Percentiles rank a stretch among this genome's conserved stretches.
phyloP scores from a whole-genome alignment of 35 echinoderm and acorn worm species.

The Eucidaris tribuloides region DNA sequence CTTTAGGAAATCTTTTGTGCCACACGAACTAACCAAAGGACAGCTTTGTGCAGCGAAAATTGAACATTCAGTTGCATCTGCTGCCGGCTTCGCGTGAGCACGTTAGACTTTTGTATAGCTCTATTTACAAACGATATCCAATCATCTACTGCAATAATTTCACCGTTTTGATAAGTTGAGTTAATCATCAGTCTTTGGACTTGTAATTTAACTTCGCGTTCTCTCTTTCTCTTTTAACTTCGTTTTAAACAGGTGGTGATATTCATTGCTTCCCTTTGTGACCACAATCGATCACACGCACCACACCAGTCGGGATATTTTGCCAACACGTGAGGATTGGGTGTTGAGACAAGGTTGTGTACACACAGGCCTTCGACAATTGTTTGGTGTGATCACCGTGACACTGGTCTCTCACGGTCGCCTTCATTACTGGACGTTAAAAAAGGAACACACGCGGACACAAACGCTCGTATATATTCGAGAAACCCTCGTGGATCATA shows the following conservation, averaged over 20 bases:
- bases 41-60: background rate
- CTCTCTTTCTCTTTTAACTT: background rate
- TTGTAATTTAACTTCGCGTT: background rate
- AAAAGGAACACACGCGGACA: no score
- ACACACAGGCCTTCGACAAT: background rate
- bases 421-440: no score
- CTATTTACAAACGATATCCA: background rate
- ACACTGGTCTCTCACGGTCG: background rate
- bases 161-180: background rate
- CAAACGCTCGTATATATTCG: background rate
- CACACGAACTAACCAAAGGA: background rate
- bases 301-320: no score
- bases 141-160: background rate
- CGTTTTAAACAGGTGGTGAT: background rate
- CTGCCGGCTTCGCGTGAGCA: background rate
- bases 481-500: background rate
- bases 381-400: background rate
- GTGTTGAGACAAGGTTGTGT: background rate
- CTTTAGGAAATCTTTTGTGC: background rate
- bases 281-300: background rate
- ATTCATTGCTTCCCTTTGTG: background rate
- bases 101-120: background rate
- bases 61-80: background rate
- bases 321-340: conserved; percentile 11
- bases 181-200: background rate